Base-by-base conservation (phyloP, 1,140 invertebrate genomes). In the Drosophila watanabei region DNA sequence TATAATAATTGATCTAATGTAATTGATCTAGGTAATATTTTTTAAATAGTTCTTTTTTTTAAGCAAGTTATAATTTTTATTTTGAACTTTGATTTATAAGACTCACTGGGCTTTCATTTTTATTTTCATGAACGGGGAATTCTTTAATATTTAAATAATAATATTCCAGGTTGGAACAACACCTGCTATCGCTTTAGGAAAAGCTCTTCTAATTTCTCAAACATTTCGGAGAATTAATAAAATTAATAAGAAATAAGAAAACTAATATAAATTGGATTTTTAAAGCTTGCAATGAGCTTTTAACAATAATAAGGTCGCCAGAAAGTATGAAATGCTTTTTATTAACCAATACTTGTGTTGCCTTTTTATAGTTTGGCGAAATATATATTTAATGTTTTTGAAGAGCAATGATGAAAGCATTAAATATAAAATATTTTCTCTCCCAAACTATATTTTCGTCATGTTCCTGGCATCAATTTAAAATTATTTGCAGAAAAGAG, bases 241-340 rank as follows among this genome's bases (percentile, higher is more conserved):
- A 13, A 52, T 18, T 18, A 18, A 13, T 30, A 11, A 10, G 3
- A 20, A 52, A 33, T 18, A 11, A 30, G 13, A 8, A 18, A 11
- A 1, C 0, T 30, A 51, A 10, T 11, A 32, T 6, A 51, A 18
- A 9, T 32, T 51, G 2, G 3, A 8, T 35, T 14, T 20, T 24
- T 10, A 54, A 37, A 37, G 52, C 52, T 54, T 54, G 0, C 3
- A 4, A 9, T 5, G 18, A 35, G 52, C 52, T 54, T 54, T 54
- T 14, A 20, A 20, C 11, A 37, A 54, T 35, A 10, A 54, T 1
- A 54, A 54, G 2, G 7, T 14, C 33, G 52, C 52, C 52, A 35
- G 18, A 54, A 54, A 54, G 52, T 54, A 54, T 54, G 52, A 37
- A 16, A 54, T 24, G 32, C 0, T 20, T 35, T 54, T 54, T 35